Conservation (phyloP, 2,113 vertebrate species). For the Rallus limicola region DNA sequence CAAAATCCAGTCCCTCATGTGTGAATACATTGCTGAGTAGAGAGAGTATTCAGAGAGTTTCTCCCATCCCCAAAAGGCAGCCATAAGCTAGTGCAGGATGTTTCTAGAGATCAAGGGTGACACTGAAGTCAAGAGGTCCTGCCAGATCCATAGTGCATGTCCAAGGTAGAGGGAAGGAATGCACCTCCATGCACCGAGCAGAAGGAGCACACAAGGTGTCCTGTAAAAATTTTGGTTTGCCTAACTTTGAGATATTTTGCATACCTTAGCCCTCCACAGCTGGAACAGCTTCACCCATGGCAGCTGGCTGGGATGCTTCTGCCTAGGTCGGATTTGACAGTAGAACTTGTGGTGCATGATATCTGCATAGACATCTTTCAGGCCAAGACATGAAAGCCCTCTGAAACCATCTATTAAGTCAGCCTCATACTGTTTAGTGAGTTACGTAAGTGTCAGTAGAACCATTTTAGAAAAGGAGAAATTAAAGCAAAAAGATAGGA, state of each 20-base stretch:
- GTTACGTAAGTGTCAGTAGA: slow-evolving; percentile 6
- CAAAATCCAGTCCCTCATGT: background rate
- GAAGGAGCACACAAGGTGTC: background rate
- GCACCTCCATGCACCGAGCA: background rate
- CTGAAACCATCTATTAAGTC: background rate
- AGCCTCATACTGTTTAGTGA: background rate
- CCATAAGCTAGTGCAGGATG: background rate
- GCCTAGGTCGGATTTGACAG: background rate
- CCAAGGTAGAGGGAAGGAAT: background rate
- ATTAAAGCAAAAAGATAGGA: background rate
- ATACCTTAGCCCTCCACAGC: background rate
- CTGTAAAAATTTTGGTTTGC: background rate
- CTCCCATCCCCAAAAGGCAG: background rate
- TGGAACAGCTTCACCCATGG: background rate
- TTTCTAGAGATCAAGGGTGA: background rate
- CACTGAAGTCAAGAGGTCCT: background rate
- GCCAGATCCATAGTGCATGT: background rate
- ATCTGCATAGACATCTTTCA: background rate
- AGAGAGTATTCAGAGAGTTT: background rate
- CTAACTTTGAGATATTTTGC: background rate
- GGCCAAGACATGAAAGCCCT: background rate
- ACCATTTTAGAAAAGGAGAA: background rate
- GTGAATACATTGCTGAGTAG: background rate
- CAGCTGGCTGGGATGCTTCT: background rate
- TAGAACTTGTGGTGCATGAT: background rate